These are phyloP conservation scores for Rhyacichthys aspro DNA, from an alignment of 2,797 vertebrate genomes.

Conservation along the genomic window DNA sequence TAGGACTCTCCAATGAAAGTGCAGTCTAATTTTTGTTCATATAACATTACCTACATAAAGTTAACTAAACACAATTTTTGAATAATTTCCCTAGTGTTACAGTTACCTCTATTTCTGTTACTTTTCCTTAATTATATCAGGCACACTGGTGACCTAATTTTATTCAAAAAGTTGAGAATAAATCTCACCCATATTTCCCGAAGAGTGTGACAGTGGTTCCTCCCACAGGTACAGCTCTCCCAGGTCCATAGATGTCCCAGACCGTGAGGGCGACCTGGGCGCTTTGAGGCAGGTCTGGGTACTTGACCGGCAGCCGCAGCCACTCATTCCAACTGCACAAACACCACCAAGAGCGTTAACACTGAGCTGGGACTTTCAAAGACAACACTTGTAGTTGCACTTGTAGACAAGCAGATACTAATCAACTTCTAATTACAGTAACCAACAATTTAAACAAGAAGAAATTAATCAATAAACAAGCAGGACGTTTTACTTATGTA, in stretches of 20 bases:
- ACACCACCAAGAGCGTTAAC: background rate
- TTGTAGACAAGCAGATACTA: too few relatives aligned
- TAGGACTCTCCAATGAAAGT: too few relatives aligned
- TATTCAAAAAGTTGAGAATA: background rate
- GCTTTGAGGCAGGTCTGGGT: slow-evolving; percentile 94
- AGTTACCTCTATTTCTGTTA: too few relatives aligned
- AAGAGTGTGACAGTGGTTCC: slow-evolving; percentile 96
- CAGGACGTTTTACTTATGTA: slow-evolving; percentile 35
- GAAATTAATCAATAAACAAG: too few relatives aligned
- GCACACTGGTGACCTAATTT: too few relatives aligned
- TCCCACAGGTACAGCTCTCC: slow-evolving; percentile 92
- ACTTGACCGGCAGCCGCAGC: slow-evolving; percentile 95
- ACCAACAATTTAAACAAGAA: too few relatives aligned
- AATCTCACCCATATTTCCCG: slow-evolving; percentile 88
- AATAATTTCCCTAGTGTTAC: too few relatives aligned
- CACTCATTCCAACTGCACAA: slow-evolving; percentile 95
- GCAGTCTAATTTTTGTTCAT: too few relatives aligned
- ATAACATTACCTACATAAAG: too few relatives aligned
- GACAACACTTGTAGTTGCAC: background rate
- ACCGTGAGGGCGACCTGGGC: slow-evolving; percentile 95
- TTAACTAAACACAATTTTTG: too few relatives aligned
- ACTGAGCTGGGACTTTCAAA: background rate
- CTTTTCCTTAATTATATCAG: too few relatives aligned
- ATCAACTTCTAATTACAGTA: too few relatives aligned
- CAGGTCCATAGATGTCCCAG: slow-evolving; percentile 98